These are phyloP conservation scores for Unio pictorum DNA, from an alignment of 2,888 invertebrate species.

Conservation along the genomic window DNA sequence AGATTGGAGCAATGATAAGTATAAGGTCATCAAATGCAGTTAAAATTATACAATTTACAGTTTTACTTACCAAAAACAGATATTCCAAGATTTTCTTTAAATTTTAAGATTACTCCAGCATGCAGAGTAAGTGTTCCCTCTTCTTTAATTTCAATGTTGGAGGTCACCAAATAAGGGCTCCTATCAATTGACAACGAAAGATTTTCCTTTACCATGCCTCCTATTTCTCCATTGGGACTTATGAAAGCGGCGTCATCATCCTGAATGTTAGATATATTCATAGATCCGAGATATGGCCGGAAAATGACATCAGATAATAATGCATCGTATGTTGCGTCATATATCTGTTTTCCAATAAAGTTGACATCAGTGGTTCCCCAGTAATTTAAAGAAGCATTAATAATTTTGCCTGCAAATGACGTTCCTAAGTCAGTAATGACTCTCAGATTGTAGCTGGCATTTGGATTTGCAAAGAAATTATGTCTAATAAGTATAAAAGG, in stretches of 20 bases:
- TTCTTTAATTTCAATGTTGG: slow-evolving; percentile 20
- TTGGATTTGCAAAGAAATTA: slow-evolving; percentile 25
- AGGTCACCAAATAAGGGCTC: slow-evolving; percentile 25
- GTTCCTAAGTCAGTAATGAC: neutral
- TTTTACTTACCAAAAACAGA: too few species aligned
- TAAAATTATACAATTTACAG: too few species aligned
- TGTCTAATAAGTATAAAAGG: slow-evolving; percentile 11
- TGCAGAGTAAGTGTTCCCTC: slow-evolving; percentile 16
- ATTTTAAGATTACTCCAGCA: slow-evolving; percentile 22
- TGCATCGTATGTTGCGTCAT: slow-evolving; percentile 19
- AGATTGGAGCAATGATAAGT: too few species aligned
- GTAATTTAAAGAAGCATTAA: slow-evolving; percentile 31
- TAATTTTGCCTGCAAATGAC: neutral
- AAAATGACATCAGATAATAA: slow-evolving; percentile 12
- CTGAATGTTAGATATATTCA: slow-evolving; percentile 15
- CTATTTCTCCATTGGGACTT: slow-evolving; percentile 17
- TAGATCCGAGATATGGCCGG: slow-evolving; percentile 25
- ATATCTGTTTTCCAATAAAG: slow-evolving; percentile 16
- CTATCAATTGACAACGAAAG: slow-evolving; percentile 5
- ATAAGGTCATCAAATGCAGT: too few species aligned
- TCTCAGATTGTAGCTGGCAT: slow-evolving; percentile 17
- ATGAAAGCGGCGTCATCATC: slow-evolving; percentile 14
- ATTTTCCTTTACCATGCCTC: slow-evolving; percentile 21
- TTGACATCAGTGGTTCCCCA: slow-evolving; percentile 25
- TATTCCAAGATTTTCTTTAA: slow-evolving; percentile 16